Evolutionary conservation across 1,140 invertebrate species (phyloP), one percentile per base, ranked within the genome.

Genomic region (Drosophila orena): DNA sequence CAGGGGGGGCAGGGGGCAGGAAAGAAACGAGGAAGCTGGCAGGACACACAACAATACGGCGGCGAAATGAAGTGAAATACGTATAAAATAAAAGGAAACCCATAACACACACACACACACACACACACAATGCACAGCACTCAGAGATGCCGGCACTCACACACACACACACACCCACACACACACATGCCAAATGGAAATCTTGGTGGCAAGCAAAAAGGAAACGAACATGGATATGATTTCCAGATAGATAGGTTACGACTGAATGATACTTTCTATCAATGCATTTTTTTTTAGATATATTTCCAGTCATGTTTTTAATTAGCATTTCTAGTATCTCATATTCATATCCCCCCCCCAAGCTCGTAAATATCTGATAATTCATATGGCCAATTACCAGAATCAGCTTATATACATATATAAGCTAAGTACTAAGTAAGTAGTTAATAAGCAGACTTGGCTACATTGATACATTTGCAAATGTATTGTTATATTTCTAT

Each of bases 1-100:
- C 1, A 37, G 10, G 4, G 35, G 2, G 12, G 35, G 20, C 12
- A 4, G 35, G 11, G 4, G 3, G 11, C 4, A 14, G 35, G 14
- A 4, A 22, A 22, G 22, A 17, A 20, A 35, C 17, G 12, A 22
- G 57, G 24, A 43, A 20, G 53, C 24, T 49, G 53, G 27, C 35
- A 66, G 66, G 62, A 30, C 30, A 70, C 49, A 47, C 64, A 70
- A 70, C 66, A 64, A 54, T 56, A 62, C 72, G 65, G 68, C 60
- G 80, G 76, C 65, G 58, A 88, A 88, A 88, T 88, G 71, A 88
- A 85, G 74, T 81, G 76, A 88, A 75, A 85, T 88, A 77, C 78
- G 43, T 86, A 86, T 84, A 68, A 86, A 86, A 81, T 88, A 79
- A 88, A 81, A 79, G 69, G 73, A 70, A 77, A 58, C 56, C 57